These are phyloP conservation scores for Aphidoletes aphidimyza DNA, from an alignment of 2,888 invertebrate species.

Conservation along the genomic window DNA sequence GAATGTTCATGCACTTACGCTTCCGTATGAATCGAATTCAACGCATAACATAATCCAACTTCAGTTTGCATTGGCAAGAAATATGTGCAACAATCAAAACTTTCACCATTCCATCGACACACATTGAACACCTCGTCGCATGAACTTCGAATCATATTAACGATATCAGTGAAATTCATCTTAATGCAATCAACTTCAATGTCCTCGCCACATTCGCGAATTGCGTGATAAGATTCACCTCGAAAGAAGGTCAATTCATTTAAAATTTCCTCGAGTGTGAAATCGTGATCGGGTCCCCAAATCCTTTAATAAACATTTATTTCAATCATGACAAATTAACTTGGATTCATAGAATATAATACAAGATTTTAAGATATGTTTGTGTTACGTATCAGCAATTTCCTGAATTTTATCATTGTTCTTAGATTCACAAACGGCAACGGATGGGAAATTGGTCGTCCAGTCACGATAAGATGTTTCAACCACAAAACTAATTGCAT, in stretches of 20 bases:
- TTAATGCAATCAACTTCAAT: conserved; percentile 70
- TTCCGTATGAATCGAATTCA: conserved; percentile 73
- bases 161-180: conserved; percentile 72
- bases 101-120: conserved; percentile 72
- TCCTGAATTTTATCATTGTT: conserved; percentile 73
- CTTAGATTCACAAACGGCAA: conserved; percentile 77
- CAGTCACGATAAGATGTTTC: conserved; percentile 80
- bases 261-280: conserved; percentile 76
- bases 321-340: conserved; percentile 31
- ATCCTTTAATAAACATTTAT: conserved; percentile 65
- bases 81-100: conserved; percentile 74
- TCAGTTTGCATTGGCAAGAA: conserved; percentile 75
- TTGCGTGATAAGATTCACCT: conserved; percentile 74
- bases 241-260: conserved; percentile 77
- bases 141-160: conserved; percentile 70
- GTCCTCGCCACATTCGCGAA: conserved; percentile 71
- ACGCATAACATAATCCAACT: conserved; percentile 73
- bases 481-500: conserved; percentile 80
- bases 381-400: conserved; percentile 71
- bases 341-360: conserved; percentile 11
- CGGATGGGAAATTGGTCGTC: conserved; percentile 77
- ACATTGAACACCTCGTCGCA: conserved; percentile 70
- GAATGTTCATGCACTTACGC: conserved; percentile 58
- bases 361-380: not conserved
- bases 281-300: conserved; percentile 74